Evolutionary conservation across 53 echinoderm and acorn worm genomes (phyloP).

Genomic region (Henricia sp.): DNA sequence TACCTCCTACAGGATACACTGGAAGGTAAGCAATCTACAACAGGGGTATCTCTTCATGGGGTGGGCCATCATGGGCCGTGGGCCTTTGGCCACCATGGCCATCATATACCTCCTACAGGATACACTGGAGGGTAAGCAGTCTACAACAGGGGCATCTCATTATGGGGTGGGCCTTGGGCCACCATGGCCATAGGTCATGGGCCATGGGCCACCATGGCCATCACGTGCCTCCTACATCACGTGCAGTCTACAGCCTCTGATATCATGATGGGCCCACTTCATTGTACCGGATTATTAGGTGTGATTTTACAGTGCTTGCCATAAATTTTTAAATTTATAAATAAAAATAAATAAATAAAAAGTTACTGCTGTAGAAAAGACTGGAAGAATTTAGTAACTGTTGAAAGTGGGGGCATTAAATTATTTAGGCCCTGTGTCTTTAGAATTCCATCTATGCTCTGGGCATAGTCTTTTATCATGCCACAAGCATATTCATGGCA

Average conservation of each 20-base stretch:
- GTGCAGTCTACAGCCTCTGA: too few relatives aligned
- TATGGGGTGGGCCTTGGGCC: conserved; percentile 98
- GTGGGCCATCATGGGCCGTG: too few relatives aligned
- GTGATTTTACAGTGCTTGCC: too few relatives aligned
- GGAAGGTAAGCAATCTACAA: conserved; percentile 93
- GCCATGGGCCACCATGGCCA: conserved; percentile 94
- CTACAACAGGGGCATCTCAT: conserved; percentile 73
- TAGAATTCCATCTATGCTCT: too few relatives aligned
- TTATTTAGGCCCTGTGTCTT: too few relatives aligned
- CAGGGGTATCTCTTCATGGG: conserved; percentile 73
- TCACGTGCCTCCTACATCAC: conserved; percentile 89
- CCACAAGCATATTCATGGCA: too few relatives aligned
- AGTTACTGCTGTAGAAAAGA: too few relatives aligned
- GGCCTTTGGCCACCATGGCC: conserved; percentile 92
- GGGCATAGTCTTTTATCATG: too few relatives aligned
- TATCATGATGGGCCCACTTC: too few relatives aligned
- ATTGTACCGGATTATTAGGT: too few relatives aligned
- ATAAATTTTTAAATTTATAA: neutral
- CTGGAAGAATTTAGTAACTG: too few relatives aligned
- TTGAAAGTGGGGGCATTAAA: too few relatives aligned
- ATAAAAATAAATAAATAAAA: neutral
- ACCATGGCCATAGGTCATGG: conserved; percentile 90
- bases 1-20: conserved; percentile 88
- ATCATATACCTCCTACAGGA: conserved; percentile 91
- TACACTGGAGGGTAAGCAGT: conserved; percentile 91